Conservation (phyloP, 2,797 vertebrate species). For the Anableps anableps region DNA sequence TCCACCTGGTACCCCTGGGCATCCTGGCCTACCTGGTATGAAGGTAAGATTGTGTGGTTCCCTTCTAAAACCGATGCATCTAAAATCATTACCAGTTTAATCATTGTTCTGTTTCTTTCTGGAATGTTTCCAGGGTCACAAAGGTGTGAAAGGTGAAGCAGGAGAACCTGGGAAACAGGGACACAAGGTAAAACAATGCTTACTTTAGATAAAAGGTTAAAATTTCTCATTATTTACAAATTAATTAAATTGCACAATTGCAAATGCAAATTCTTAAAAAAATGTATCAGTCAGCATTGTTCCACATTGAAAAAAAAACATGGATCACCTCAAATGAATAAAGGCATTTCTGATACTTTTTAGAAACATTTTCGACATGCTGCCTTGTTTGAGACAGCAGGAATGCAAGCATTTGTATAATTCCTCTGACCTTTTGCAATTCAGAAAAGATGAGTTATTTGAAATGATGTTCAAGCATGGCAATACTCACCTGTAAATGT, state of each 20-base stretch:
- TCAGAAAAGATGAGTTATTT: conserved; percentile 68
- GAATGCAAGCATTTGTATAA: conserved; percentile 55
- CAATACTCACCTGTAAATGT: conserved; percentile 66
- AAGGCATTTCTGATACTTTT: conserved; percentile 29
- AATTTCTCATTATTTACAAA: conserved; percentile 3
- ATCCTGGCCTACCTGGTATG: conserved; percentile 96
- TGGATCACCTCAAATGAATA: conserved; percentile 12
- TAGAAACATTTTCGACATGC: conserved; percentile 47
- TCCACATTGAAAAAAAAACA: conserved; percentile 18
- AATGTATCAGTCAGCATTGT: background rate
- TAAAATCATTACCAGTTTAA: conserved; percentile 5
- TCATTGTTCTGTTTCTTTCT: background rate
- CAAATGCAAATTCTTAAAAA: background rate
- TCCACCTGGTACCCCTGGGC: conserved; percentile 87
- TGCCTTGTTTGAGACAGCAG: conserved; percentile 55
- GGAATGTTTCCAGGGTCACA: conserved; percentile 87
- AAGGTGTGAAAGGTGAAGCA: conserved; percentile 92
- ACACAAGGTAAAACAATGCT: conserved; percentile 88
- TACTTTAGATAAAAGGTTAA: background rate
- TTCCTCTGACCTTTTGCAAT: conserved; percentile 55
- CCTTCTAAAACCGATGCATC: background rate
- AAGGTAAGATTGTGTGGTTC: conserved; percentile 83
- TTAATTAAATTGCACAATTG: conserved; percentile 7
- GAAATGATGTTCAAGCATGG: conserved; percentile 67
- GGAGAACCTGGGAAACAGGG: conserved; percentile 98